phyloP scores from a whole-genome alignment of 2,888 invertebrate genomes.

The Sphaerophoria rueppellii region DNA sequence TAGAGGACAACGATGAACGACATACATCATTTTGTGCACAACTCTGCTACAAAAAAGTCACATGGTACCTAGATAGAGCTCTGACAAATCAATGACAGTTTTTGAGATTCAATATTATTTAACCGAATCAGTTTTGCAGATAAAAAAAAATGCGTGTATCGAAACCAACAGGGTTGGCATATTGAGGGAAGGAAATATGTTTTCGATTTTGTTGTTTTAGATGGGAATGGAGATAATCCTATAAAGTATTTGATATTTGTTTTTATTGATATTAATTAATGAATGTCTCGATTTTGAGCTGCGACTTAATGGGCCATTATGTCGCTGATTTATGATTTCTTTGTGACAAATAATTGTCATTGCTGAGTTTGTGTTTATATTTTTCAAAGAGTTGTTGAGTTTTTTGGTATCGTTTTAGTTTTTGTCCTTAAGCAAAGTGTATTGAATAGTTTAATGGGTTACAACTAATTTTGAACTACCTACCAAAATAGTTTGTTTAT shows the following conservation, averaged over 20 bases:
- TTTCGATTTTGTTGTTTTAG: background rate
- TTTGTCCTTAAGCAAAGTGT: too few species aligned
- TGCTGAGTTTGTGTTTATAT: background rate
- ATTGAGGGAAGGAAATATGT: constrained; percentile 37
- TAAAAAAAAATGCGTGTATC: background rate
- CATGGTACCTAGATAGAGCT: constrained; percentile 32
- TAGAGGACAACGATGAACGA: constrained; percentile 40
- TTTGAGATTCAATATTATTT: constrained; percentile 52
- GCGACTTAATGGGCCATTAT: constrained; percentile 37
- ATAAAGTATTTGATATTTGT: constrained; percentile 31
- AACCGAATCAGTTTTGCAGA: constrained; percentile 25
- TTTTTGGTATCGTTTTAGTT: too few species aligned
- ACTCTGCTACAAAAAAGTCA: background rate
- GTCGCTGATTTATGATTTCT: constrained; percentile 40
- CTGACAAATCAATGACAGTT: constrained; percentile 54
- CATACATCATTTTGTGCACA: constrained; percentile 55
- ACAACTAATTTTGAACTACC: too few species aligned
- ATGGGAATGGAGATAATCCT: constrained; percentile 27
- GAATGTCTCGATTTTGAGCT: constrained; percentile 34
- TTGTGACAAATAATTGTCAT: constrained; percentile 15
- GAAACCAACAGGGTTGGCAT: background rate
- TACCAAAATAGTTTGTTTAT: too few species aligned
- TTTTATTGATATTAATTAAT: constrained; percentile 45
- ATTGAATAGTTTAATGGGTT: too few species aligned
- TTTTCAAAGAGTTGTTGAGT: too few species aligned